A percentile compares a stretch with the other conserved stretches of the same genome.
phyloP scores from a whole-genome alignment of 2,113 vertebrate genomes.

The Oxygymnocypris stewartii region DNA sequence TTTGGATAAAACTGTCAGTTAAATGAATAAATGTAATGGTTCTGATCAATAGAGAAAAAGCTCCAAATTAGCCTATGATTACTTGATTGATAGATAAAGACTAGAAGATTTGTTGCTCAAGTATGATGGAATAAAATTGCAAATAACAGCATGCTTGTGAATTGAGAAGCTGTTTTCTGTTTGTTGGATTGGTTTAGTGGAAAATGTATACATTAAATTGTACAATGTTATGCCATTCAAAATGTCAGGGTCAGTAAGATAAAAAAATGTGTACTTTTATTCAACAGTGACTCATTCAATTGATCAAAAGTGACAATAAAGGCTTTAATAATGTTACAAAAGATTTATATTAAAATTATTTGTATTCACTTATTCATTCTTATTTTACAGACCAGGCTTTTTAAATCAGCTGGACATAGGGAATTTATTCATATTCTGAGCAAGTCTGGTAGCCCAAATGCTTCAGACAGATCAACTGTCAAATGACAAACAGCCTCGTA shows the following conservation, averaged over 20 bases:
- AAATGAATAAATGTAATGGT: not conserved
- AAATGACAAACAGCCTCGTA: not conserved
- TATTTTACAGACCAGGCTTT: not conserved
- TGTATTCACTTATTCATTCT: too few species aligned
- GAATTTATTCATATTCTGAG: not conserved
- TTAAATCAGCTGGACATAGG: not conserved
- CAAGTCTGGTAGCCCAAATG: not conserved
- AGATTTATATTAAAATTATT: too few species aligned
- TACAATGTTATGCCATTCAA: too few species aligned
- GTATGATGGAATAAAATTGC: not conserved
- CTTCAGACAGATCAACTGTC: not conserved
- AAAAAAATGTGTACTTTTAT: too few species aligned
- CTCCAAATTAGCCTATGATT: not conserved
- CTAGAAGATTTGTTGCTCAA: not conserved
- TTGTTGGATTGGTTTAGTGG: not conserved
- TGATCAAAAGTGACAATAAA: too few species aligned
- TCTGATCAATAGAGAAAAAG: not conserved
- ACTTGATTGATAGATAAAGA: not conserved
- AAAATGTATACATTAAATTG: not conserved
- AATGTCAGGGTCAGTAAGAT: too few species aligned
- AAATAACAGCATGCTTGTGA: not conserved
- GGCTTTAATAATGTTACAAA: too few species aligned
- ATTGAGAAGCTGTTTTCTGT: not conserved
- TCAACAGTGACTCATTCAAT: too few species aligned
- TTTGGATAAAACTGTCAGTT: not conserved